phyloP scores from a whole-genome alignment of 2,113 vertebrate genomes.

The Stomatorhinus ivindoensis region DNA sequence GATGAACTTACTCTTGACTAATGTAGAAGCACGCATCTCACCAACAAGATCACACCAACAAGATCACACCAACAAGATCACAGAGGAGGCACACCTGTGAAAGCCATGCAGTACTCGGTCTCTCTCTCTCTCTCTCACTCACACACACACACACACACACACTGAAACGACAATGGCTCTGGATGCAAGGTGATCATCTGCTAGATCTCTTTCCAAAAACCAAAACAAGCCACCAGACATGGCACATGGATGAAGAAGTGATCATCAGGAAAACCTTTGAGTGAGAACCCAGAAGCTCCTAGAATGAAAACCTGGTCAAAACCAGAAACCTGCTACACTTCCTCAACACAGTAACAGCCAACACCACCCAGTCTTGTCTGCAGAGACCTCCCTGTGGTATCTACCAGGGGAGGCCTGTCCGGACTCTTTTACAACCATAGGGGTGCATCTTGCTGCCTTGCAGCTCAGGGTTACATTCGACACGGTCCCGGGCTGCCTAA shows the following conservation, averaged over 20 bases:
- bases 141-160: background rate
- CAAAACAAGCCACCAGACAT: background rate
- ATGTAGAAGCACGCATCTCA: background rate
- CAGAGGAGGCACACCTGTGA: background rate
- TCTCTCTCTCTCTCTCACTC: no score
- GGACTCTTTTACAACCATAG: background rate
- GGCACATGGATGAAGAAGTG: background rate
- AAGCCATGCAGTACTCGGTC: background rate
- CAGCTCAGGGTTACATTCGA: background rate
- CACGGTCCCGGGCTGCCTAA: background rate
- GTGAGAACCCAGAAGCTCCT: background rate
- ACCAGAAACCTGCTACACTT: background rate
- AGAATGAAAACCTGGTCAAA: background rate
- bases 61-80: background rate
- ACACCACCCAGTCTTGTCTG: background rate
- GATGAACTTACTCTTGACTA: background rate
- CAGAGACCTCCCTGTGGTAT: background rate
- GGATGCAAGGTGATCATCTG: background rate
- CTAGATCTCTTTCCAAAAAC: background rate
- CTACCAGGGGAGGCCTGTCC: background rate
- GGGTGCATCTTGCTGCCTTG: background rate
- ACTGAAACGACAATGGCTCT: background rate
- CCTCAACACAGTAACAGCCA: background rate
- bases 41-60: background rate
- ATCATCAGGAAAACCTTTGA: background rate